These are phyloP conservation scores for Pheosia tremula DNA, from an alignment of 2,888 invertebrate species.

Conservation along the genomic window DNA sequence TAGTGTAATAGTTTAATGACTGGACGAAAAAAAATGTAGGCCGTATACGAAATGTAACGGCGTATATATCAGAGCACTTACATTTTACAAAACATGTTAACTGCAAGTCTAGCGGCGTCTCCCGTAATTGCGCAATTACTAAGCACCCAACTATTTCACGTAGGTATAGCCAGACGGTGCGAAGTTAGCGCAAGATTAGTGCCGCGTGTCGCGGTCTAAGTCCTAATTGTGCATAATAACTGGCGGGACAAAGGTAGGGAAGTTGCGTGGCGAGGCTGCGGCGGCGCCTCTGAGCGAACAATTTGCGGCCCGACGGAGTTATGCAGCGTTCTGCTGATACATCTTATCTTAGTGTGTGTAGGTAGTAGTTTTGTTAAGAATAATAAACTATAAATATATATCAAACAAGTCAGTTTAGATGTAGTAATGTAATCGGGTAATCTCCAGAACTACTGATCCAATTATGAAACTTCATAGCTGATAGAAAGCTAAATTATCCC, in stretches of 20 bases:
- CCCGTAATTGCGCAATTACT: constrained; percentile 45
- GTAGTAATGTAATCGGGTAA: too few species aligned
- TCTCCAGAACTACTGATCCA: too few species aligned
- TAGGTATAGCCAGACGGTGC: constrained; percentile 39
- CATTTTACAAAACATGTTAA: background rate
- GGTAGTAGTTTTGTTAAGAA: background rate
- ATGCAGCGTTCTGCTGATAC: constrained; percentile 54
- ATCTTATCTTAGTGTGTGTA: constrained; percentile 21
- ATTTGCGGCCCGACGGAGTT: constrained; percentile 68
- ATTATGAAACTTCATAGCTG: too few species aligned
- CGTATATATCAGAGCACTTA: too few species aligned
- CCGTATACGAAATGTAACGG: too few species aligned
- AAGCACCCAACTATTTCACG: constrained; percentile 52
- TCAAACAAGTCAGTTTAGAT: too few species aligned
- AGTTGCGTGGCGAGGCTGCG: constrained; percentile 60
- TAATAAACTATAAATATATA: too few species aligned
- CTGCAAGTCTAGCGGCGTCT: background rate
- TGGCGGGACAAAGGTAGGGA: constrained; percentile 62
- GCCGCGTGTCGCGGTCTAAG: constrained; percentile 63
- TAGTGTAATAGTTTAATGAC: too few species aligned
- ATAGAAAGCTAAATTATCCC: too few species aligned
- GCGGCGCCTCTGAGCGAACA: constrained; percentile 62
- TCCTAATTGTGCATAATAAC: constrained; percentile 78
- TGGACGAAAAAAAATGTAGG: too few species aligned
- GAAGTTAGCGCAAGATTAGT: constrained; percentile 71